Evolutionary conservation across 2,113 vertebrate genomes (phyloP).

Genomic region (Sigmodon hispidus): DNA sequence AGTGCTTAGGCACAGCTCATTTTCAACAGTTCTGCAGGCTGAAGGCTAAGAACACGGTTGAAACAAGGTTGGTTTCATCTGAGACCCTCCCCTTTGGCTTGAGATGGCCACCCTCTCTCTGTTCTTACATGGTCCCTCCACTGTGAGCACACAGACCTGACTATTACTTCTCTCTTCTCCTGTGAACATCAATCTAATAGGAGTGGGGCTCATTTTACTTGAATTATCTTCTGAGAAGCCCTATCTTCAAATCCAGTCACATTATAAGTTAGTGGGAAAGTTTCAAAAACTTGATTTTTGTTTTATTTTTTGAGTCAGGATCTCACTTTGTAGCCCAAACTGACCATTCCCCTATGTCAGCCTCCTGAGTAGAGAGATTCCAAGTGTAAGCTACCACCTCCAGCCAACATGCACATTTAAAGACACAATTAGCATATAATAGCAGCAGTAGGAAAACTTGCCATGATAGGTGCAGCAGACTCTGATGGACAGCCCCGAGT

Average conservation of each 20-base stretch:
- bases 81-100: not conserved
- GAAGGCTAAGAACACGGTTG: not conserved
- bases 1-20: not conserved
- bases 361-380: not conserved
- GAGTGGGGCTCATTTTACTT: not conserved
- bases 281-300: not conserved
- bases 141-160: not conserved
- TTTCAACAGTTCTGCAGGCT: slow-evolving; percentile 9
- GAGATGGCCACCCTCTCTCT: not conserved
- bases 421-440: not conserved
- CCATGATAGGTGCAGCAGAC: not conserved
- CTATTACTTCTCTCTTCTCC: not conserved
- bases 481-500: not conserved
- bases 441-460: not conserved
- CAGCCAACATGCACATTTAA: not conserved
- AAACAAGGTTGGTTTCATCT: not conserved
- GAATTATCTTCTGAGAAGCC: not conserved
- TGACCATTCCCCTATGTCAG: not conserved
- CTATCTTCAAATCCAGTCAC: not conserved
- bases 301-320: not conserved
- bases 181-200: not conserved
- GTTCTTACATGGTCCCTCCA: not conserved
- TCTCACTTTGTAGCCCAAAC: not conserved
- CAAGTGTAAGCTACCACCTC: not conserved
- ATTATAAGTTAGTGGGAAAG: not conserved